A percentile compares a stretch with the other conserved stretches of the same genome.
These are phyloP conservation scores for Cyclophora albipunctata DNA, from an alignment of 2,888 invertebrate species.

Conservation along the genomic window DNA sequence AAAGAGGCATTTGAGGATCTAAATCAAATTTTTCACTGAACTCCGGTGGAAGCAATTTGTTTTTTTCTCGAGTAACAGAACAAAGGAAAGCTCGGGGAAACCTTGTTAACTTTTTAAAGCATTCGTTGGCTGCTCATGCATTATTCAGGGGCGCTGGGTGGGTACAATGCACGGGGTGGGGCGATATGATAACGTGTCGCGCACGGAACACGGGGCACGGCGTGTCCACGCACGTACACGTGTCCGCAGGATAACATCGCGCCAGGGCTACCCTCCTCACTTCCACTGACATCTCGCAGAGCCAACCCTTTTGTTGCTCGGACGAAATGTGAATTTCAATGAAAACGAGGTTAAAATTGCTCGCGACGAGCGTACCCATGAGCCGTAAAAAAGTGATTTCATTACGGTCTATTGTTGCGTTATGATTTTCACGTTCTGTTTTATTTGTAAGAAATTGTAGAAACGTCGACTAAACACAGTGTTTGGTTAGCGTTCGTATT, in stretches of 20 bases:
- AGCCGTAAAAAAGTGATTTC: constrained; percentile 56
- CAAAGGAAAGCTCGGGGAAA: constrained; percentile 67
- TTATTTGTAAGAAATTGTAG: constrained; percentile 48
- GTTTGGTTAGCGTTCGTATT: constrained; percentile 46
- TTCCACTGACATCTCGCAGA: constrained; percentile 65
- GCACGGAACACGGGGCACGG: constrained; percentile 18
- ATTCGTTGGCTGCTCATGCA: constrained; percentile 60
- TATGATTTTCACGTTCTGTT: constrained; percentile 60
- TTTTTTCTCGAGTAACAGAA: constrained; percentile 52
- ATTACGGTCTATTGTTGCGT: constrained; percentile 62
- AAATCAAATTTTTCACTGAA: constrained; percentile 35
- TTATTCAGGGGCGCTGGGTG: constrained; percentile 54
- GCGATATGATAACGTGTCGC: not conserved
- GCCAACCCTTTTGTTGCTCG: constrained; percentile 60
- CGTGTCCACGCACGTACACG: constrained; percentile 38
- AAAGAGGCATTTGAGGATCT: constrained; percentile 8
- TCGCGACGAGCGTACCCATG: constrained; percentile 36
- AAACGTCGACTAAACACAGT: constrained; percentile 31
- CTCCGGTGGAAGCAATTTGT: constrained; percentile 54
- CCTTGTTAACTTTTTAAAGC: constrained; percentile 73
- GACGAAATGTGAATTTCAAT: constrained; percentile 67
- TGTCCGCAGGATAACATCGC: constrained; percentile 42
- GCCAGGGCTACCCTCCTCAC: constrained; percentile 44
- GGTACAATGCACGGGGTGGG: constrained; percentile 19
- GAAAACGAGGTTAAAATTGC: constrained; percentile 65